Evolutionary conservation across 2,113 vertebrate genomes (phyloP), one percentile per base, ranked within the genome.

Genomic region (Arizona elegans): DNA sequence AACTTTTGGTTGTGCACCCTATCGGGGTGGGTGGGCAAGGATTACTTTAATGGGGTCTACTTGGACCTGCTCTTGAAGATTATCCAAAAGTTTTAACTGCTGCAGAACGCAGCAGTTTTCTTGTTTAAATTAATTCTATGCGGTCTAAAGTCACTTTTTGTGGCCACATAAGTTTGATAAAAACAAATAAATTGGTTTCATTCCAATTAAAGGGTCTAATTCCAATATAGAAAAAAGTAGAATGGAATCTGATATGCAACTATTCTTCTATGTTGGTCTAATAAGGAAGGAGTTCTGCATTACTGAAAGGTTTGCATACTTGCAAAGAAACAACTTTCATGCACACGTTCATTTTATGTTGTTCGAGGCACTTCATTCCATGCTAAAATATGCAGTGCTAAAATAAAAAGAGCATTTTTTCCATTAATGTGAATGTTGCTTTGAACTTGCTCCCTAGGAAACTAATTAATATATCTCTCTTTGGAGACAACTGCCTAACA

Each of bases 391-490:
- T 91, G 95, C 95, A 93, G 89, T 91, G 38, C 19, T 5, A 2
- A 91, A 94, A 75, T 92, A 90, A 85, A 58, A 75, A 85, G 89
- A 91, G 59, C 86, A 10, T 19, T 89, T 94, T 87, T 93, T 65
- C 1, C n/a, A 43, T 91, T 93, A 96, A 95, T 75, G 90, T 96
- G 92, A 1, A 1, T 90, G 1, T 92, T 47, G 90, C 3, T 38
- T 21, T 95, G 92, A 38, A 85, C 88, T 0, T 26, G 91, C 93
- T 97, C 96, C 96, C 96, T 88, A 33, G 91, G 96, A 96, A 96
- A 96, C 93, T 95, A 95, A 95, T 96, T 95, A 95, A 75, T 93
- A 17, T 10, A 12, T 92, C 4, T n/a, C 90, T 29, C 90, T 62
- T 29, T 1, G 91, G 12, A 87, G 2, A 11, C 43, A 94, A 56